phyloP scores from a whole-genome alignment of 2,888 invertebrate species.

The Caradrina clavipalpis region DNA sequence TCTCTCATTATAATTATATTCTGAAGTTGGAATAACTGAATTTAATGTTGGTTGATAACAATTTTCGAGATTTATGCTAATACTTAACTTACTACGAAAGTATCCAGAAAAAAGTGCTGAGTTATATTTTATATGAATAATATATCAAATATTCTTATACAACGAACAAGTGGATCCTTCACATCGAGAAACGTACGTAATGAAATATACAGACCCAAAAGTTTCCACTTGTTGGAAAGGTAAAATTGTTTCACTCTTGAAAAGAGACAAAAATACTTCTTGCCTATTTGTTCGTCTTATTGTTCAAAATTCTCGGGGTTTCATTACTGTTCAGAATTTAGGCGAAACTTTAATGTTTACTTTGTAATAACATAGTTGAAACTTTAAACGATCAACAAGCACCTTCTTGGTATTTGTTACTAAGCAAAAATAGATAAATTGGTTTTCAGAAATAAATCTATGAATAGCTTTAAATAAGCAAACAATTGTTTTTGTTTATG shows the following conservation, averaged over 20 bases:
- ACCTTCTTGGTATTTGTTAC: conserved; percentile 21
- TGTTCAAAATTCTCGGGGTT: neutral
- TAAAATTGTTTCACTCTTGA: conserved; percentile 8
- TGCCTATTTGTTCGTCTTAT: conserved; percentile 4
- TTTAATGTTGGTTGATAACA: conserved; percentile 9
- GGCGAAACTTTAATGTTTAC: neutral
- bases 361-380: conserved; percentile 12
- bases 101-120: conserved; percentile 8
- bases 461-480: conserved; percentile 37
- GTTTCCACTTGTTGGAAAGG: conserved; percentile 17
- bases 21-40: conserved; percentile 5
- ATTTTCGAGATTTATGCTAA: conserved; percentile 9
- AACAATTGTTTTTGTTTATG: conserved; percentile 49
- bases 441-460: conserved; percentile 42
- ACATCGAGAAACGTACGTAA: conserved; percentile 4
- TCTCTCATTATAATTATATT: neutral
- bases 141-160: conserved; percentile 16
- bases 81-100: conserved; percentile 2
- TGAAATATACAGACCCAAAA: conserved; percentile 36
- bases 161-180: conserved; percentile 13
- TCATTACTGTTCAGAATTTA: neutral
- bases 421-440: conserved; percentile 30
- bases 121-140: conserved; percentile 33
- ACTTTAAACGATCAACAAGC: conserved; percentile 5
- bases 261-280: neutral